A percentile compares a stretch with the other conserved stretches of the same genome.
Conservation (phyloP, 1,140 invertebrate species). For the Ceratosolen fusciceps region DNA sequence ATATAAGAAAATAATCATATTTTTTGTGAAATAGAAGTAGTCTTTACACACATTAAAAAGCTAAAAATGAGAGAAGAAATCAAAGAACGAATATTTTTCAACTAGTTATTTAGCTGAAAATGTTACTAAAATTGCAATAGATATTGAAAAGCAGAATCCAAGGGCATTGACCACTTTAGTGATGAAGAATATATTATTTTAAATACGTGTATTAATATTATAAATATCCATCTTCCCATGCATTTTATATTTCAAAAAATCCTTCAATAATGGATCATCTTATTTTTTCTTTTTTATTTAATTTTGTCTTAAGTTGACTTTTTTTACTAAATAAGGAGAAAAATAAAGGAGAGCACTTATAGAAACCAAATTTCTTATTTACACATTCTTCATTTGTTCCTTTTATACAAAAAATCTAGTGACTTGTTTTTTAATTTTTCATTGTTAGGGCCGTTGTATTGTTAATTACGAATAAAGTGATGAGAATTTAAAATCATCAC, state of each 20-base stretch:
- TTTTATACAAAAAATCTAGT: neutral
- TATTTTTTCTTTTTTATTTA: neutral
- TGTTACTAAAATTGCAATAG: conserved; percentile 30
- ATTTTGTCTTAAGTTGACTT: too few relatives aligned
- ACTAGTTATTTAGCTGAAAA: conserved; percentile 38
- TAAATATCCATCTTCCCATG: too few relatives aligned
- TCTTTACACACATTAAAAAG: conserved; percentile 54
- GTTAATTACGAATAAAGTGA: too few relatives aligned
- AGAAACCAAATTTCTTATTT: too few relatives aligned
- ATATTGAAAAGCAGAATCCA: conserved; percentile 41
- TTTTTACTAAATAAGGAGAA: too few relatives aligned
- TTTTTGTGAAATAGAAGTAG: conserved; percentile 68
- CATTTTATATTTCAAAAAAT: too few relatives aligned
- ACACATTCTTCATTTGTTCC: too few relatives aligned
- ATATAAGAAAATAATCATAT: conserved; percentile 63
- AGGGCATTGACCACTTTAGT: conserved; percentile 47
- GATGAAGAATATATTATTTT: conserved; percentile 44
- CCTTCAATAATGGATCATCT: neutral
- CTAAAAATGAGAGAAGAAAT: neutral
- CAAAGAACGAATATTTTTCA: conserved; percentile 48
- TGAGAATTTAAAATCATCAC: too few relatives aligned
- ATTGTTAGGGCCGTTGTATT: too few relatives aligned
- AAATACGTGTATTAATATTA: conserved; percentile 26
- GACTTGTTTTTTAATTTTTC: too few relatives aligned
- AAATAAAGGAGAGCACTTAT: neutral